Evolutionary conservation across 2,113 vertebrate genomes (phyloP).

Genomic region (Eubucco bourcierii): DNA sequence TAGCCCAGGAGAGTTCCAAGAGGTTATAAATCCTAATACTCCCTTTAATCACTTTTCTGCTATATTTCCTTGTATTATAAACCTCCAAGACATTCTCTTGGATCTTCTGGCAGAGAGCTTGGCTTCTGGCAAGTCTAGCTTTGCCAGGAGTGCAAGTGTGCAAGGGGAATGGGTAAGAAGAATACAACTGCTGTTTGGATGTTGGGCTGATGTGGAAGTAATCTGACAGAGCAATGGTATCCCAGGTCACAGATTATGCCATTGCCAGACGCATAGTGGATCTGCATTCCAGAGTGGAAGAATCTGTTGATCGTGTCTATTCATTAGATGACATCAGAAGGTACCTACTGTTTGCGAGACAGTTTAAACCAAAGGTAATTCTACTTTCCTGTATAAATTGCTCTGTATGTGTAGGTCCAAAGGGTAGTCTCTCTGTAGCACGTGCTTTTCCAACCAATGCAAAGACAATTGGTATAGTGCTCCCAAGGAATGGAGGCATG

Average conservation of each 20-base stretch:
- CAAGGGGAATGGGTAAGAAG: not conserved
- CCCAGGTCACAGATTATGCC: conserved; percentile 95
- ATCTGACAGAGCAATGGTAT: not conserved
- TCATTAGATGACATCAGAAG: conserved; percentile 94
- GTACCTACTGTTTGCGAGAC: conserved; percentile 94
- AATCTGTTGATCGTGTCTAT: conserved; percentile 93
- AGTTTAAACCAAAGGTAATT: conserved; percentile 97
- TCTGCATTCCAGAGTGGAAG: conserved; percentile 91
- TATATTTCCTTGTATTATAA: not conserved
- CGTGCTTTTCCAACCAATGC: not conserved
- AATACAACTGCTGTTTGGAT: not conserved
- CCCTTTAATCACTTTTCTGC: not conserved
- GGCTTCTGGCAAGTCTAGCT: not conserved
- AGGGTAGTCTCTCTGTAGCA: not conserved
- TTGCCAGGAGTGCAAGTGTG: not conserved
- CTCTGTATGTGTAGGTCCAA: not conserved
- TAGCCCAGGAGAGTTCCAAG: not conserved
- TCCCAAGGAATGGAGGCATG: not conserved
- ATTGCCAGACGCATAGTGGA: conserved; percentile 97
- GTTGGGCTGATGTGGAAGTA: not conserved
- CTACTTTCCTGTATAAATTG: not conserved
- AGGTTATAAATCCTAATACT: conserved; percentile 25
- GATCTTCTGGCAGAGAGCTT: not conserved
- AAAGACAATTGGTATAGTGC: not conserved
- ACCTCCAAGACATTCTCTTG: not conserved